Evolutionary conservation across 2,888 invertebrate species (phyloP), one percentile per base, ranked within the genome.

Genomic region (Dryobota labecula): DNA sequence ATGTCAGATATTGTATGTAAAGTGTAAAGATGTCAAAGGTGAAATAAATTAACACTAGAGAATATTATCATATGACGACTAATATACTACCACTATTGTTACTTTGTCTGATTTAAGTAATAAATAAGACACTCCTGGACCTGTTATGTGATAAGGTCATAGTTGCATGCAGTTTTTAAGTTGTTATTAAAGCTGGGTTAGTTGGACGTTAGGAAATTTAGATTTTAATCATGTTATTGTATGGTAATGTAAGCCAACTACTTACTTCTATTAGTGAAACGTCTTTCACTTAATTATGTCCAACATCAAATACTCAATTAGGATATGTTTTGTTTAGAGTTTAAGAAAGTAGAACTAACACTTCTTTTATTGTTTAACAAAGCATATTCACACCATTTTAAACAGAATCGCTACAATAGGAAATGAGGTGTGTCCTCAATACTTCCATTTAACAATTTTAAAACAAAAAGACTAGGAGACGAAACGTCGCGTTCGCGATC

Each of bases 271-370:
- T 76, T 78, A 86, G 72, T 70, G 76, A 77, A 79, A 80, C 78
- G 76, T 84, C 80, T 86, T 80, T 79, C 71, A 69, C 67, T 72
- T 76, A 81, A 81, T 82, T 81, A 77, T 72, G 76, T 83, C 84
- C 85, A 85, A 85, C 78, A 86, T 84, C 73, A 85, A 85, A 77
- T 78, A 77, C 73, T 80, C 75, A 79, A 81, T 84, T 78, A 87
- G 86, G 86, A 87, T 89, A 90, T 87, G 89, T 88, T 91, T 90
- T 90, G 90, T 92, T 90, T 87, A 84, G 85, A 90, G 87, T 91
- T 93, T 91, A 92, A 83, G 94, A 95, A 95, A 95, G 94, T 95
- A 92, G 92, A 95, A 95, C 94, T 95, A 94, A 95, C 93, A 94
- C 93, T 92, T 88, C 91, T 93, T 92, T 95, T 94, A 90, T 94